phyloP scores from a whole-genome alignment of 2,888 invertebrate genomes.

The Onthophagus sagittarius region DNA sequence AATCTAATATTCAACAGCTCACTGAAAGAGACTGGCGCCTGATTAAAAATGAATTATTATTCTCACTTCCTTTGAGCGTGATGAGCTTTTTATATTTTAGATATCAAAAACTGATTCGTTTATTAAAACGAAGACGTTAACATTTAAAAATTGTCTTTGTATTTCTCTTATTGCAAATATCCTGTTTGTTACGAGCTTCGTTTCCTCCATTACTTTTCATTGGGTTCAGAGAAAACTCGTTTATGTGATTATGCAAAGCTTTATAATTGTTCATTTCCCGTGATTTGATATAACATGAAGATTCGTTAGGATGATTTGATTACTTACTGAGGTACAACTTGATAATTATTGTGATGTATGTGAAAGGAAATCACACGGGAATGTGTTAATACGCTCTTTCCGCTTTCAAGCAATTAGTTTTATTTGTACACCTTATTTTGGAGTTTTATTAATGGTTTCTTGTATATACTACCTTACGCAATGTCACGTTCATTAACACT shows the following conservation, averaged over 20 bases:
- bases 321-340: neutral
- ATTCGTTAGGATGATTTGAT: neutral
- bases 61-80: constrained; percentile 34
- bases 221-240: neutral
- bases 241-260: neutral
- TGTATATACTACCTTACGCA: neutral
- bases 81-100: neutral
- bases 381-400: neutral
- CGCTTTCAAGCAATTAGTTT: neutral
- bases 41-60: constrained; percentile 40
- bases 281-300: neutral
- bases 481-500: neutral
- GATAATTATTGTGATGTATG: neutral
- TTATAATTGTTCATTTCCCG: neutral
- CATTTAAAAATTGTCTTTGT: neutral
- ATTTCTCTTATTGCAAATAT: neutral
- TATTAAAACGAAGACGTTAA: too few species aligned
- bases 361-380: neutral
- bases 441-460: neutral
- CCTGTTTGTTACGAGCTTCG: neutral
- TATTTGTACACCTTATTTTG: neutral
- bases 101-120: too few species aligned
- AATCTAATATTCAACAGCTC: constrained; percentile 29
- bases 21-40: constrained; percentile 23
- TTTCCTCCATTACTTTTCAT: neutral